Evolutionary conservation across 92 coral and sea anemone species (phyloP), one percentile per base, ranked within the genome.

Genomic region (Heteractis magnifica): DNA sequence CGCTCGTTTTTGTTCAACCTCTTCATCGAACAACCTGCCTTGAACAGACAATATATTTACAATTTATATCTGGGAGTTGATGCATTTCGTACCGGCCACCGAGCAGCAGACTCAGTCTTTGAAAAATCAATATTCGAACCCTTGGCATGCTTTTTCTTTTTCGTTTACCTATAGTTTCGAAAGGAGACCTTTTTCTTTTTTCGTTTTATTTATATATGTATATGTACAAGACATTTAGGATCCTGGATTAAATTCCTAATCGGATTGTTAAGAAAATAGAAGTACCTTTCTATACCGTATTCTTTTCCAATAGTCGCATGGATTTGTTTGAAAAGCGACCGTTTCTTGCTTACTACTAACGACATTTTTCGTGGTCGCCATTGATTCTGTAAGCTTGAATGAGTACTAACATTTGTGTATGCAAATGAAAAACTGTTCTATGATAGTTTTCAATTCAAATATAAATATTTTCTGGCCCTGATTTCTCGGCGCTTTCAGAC

Each of bases 371-470:
- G 19, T 23, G 77, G 77, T 49, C 56, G 6, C 78, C 15, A 74
- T 74, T 74, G 12, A 74, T 12, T 53, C 78, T 74, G 52, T 74
- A 74, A 74, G 78, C 56, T 74, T 49, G 78, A 74, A 74, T 74
- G 56, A 74, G 53, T 44, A 49, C 23, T 74, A 74, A 13, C 78
- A 49, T 16, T 49, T 26, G 34, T 74, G 78, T 74, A 74, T 74
- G 56, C 21, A 44, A 49, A 49, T 10, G 52, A 49, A 74, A 74
- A 74, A 14, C 49, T 73, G n/a, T 65, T 21, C 23, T 74, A 26
- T 10, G 78, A 74, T 34, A 44, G 19, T 74, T 74, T 74, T 74
- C 53, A 16, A 49, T 49, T 74, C 18, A 74, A 74, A 11, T 49
- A 74, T 49, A 49, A 74, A 49, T 74, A 74, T 49, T 49, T 74